Evolutionary conservation across 2,113 vertebrate species (phyloP), one percentile per base, ranked within the genome.

Genomic region (Fulmarus glacialis): DNA sequence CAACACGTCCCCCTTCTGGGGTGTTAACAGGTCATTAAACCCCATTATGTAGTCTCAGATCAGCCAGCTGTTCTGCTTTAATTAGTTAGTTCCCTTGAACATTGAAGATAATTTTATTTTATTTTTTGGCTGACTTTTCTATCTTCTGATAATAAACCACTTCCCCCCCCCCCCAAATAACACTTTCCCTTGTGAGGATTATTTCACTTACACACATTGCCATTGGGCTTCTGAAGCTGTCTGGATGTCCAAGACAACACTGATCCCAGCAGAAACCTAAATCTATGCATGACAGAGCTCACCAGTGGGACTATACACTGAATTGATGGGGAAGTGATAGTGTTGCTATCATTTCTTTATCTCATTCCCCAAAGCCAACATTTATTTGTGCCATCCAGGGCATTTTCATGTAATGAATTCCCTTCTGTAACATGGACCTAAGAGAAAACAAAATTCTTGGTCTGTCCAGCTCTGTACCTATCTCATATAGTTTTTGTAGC

Each of bases 1-100:
- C 6, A 15, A 79, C 29, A 67, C 0, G 0, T 20, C 85, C 11
- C 5, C 10, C 11, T 91, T 81, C 68, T 67, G 21, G 22, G 42
- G 70, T 36, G 9, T 60, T 86, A 66, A 52, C 18, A 71, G 24
- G 8, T 67, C 45, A 40, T 64, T 87, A 91, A 90, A 52, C 8
- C 24, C 11, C 11, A 24, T 30, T 68, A 11, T 27, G 12, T 36
- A 77, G 32, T 45, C 40, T 82, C 21, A 88, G 22, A 48, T 79
- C 24, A 88, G 14, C 11, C 26, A 50, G 26, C 14, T 79, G 12
- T 56, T 93, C n/a, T 74, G 23, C 17, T 80, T 68, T 86, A 73
- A 64, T 58, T 75, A 56, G 10, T 32, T 68, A 43, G 11, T 48
- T 78, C 18, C 60, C 34, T 79, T 4, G 3, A 91, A 96, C 34